These are phyloP conservation scores for Catostomus latipinnis DNA, from an alignment of 2,797 vertebrate species.

Conservation along the genomic window DNA sequence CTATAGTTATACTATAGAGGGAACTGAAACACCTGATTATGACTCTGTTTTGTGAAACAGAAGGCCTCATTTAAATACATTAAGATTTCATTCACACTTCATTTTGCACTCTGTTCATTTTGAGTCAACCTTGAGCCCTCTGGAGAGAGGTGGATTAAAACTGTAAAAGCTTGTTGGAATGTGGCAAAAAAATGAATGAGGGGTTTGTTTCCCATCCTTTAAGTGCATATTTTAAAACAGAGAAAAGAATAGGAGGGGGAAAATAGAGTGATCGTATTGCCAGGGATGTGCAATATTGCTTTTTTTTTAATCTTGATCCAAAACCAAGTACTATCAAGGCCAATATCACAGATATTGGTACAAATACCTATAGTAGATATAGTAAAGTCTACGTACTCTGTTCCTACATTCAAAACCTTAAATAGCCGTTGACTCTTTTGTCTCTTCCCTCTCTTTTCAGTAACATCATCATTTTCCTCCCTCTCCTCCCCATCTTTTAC, in stretches of 20 bases:
- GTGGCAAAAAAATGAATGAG: slow-evolving; percentile 42
- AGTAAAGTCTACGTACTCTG: background rate
- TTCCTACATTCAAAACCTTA: background rate
- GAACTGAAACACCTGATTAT: background rate
- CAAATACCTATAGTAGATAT: too few species aligned
- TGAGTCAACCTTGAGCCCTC: slow-evolving; percentile 42
- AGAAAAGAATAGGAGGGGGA: background rate
- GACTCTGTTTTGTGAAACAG: background rate
- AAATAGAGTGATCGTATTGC: background rate
- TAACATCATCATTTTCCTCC: slow-evolving; percentile 93
- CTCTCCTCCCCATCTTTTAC: slow-evolving; percentile 97
- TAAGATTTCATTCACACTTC: slow-evolving; percentile 29
- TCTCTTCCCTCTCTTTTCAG: slow-evolving; percentile 67
- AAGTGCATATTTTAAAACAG: slow-evolving; percentile 14
- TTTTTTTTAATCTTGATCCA: too few species aligned
- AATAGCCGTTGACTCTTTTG: background rate
- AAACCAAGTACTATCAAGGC: slow-evolving; percentile 80
- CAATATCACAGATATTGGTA: too few species aligned
- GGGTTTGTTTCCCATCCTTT: slow-evolving; percentile 1
- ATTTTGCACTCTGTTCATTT: slow-evolving; percentile 42
- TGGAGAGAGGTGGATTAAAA: slow-evolving; percentile 36
- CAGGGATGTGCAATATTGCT: background rate
- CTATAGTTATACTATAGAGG: too few species aligned
- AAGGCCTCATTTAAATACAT: slow-evolving; percentile 24
- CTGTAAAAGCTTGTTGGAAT: slow-evolving; percentile 21